These are phyloP conservation scores for Pagrus major DNA, from an alignment of 2,113 vertebrate genomes.

Conservation along the genomic window DNA sequence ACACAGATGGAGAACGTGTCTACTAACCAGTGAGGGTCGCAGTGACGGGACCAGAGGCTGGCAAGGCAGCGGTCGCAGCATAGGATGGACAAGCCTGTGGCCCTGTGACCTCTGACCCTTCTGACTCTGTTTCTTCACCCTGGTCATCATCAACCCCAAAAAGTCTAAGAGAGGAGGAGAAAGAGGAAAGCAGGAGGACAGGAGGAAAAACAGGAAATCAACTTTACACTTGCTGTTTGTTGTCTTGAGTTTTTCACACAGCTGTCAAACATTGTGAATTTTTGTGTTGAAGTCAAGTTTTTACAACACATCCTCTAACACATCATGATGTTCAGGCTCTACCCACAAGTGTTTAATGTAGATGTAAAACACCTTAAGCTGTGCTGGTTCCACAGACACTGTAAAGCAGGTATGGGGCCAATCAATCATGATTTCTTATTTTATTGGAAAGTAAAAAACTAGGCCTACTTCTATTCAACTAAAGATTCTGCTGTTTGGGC, in stretches of 20 bases:
- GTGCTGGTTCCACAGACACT: no score
- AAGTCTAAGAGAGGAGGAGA: conserved; percentile 77
- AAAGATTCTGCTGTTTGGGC: no score
- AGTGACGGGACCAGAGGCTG: conserved; percentile 84
- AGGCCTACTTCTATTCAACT: no score
- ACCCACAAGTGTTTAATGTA: no score
- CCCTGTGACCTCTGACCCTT: conserved; percentile 83
- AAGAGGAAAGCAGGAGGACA: background rate
- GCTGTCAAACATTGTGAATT: background rate
- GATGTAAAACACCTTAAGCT: no score
- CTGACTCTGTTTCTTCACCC: conserved; percentile 72
- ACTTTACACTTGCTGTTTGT: background rate
- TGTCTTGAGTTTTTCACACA: background rate
- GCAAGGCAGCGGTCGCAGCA: conserved; percentile 91
- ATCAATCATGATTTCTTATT: no score
- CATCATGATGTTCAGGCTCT: no score
- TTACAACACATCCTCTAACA: background rate
- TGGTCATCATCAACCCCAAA: conserved; percentile 83
- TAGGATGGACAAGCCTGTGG: conserved; percentile 88
- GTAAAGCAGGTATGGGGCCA: no score
- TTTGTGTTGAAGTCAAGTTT: background rate
- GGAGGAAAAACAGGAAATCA: background rate
- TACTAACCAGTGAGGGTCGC: conserved; percentile 90
- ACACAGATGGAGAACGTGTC: background rate
- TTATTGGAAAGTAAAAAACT: no score